Percentiles rank a stretch among this genome's conserved stretches.
phyloP scores from a whole-genome alignment of 2,888 invertebrate species.

The Pammene fasciana region DNA sequence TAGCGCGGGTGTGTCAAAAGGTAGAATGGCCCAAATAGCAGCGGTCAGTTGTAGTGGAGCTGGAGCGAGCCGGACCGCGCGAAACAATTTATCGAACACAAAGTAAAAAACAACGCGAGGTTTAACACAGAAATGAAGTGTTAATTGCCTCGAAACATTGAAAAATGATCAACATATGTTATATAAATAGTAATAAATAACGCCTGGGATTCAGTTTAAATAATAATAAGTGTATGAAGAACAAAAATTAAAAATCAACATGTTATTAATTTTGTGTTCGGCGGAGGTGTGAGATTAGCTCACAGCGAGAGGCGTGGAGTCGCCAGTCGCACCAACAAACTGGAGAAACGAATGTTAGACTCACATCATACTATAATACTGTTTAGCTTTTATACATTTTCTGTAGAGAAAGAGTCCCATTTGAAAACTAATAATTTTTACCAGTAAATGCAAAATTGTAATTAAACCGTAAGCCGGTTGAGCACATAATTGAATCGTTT shows the following conservation, averaged over 20 bases:
- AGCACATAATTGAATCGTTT: too few species aligned
- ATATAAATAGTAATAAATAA: slow-evolving; percentile 84
- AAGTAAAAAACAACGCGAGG: slow-evolving; percentile 62
- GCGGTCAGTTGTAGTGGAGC: too few species aligned
- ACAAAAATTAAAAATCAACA: slow-evolving; percentile 81
- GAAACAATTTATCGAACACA: slow-evolving; percentile 30
- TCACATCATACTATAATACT: too few species aligned
- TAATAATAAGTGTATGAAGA: slow-evolving; percentile 82
- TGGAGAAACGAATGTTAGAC: too few species aligned
- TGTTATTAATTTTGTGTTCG: slow-evolving; percentile 81
- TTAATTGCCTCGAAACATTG: slow-evolving; percentile 83
- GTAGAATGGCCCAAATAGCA: too few species aligned
- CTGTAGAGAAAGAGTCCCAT: too few species aligned
- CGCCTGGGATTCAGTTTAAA: slow-evolving; percentile 80
- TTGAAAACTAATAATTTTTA: too few species aligned
- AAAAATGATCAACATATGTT: slow-evolving; percentile 83
- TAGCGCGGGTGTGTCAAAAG: too few species aligned
- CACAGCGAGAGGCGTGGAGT: slow-evolving; percentile 58
- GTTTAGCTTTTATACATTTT: too few species aligned
- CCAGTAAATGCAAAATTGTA: too few species aligned
- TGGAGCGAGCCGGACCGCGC: neutral
- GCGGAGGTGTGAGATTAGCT: slow-evolving; percentile 79
- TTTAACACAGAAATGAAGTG: slow-evolving; percentile 80
- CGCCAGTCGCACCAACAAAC: slow-evolving; percentile 16
- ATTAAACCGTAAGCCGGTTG: too few species aligned